A percentile compares a stretch with the other conserved stretches of the same genome.
Conservation (phyloP, 1,140 invertebrate genomes). For the Brachionus angularis region DNA sequence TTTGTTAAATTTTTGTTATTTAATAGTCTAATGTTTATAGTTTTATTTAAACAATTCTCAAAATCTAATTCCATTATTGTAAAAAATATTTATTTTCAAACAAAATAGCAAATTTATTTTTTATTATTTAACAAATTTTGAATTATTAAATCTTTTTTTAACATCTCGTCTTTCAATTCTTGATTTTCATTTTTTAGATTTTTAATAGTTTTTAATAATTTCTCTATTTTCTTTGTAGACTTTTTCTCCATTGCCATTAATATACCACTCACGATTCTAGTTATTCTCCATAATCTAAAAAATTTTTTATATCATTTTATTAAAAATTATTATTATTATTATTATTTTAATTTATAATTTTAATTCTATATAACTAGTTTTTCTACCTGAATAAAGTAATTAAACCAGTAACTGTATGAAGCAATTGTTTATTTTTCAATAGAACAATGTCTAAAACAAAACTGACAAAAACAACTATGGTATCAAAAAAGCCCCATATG, state of each 20-base stretch:
- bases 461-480: conserved; percentile 29
- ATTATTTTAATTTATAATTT: too few relatives aligned
- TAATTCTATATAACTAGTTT: too few relatives aligned
- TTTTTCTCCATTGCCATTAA: conserved; percentile 22
- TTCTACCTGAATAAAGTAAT: conserved; percentile 19
- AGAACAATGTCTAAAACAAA: conserved; percentile 14
- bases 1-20: too few relatives aligned
- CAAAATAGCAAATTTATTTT: too few relatives aligned
- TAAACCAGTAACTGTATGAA: conserved; percentile 16
- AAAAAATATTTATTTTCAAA: too few relatives aligned
- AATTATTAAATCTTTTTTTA: background rate
- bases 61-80: too few relatives aligned
- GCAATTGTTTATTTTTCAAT: conserved; percentile 19
- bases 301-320: too few relatives aligned
- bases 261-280: conserved; percentile 18
- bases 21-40: too few relatives aligned
- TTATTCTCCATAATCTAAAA: conserved; percentile 18
- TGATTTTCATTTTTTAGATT: background rate
- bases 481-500: conserved; percentile 1
- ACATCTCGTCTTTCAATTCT: background rate
- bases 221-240: conserved; percentile 4
- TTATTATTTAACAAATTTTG: background rate
- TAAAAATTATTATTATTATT: too few relatives aligned
- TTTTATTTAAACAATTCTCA: too few relatives aligned
- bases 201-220: background rate